These are phyloP conservation scores for Mongoloraphidia duomilia DNA, from an alignment of 2,888 invertebrate species.

Conservation along the genomic window DNA sequence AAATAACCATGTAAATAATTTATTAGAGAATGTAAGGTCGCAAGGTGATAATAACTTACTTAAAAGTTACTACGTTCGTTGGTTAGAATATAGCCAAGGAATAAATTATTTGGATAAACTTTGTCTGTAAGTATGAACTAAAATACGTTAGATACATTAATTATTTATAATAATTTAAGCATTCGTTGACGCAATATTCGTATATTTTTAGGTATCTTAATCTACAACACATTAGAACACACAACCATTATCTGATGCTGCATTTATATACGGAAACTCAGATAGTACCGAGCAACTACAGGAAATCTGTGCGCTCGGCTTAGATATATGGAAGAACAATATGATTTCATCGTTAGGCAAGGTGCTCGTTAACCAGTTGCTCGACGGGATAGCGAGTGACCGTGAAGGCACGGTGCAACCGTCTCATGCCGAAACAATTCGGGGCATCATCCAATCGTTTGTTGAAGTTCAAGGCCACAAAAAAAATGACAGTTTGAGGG, in stretches of 20 bases:
- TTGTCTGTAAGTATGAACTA: constrained; percentile 48
- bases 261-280: constrained; percentile 70
- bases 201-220: constrained; percentile 55
- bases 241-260: constrained; percentile 84
- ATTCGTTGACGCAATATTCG: constrained; percentile 2
- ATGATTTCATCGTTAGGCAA: constrained; percentile 67
- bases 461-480: constrained; percentile 30
- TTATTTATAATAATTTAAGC: neutral
- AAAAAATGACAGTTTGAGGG: neutral
- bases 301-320: constrained; percentile 78
- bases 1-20: constrained; percentile 69
- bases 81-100: constrained; percentile 85
- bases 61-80: constrained; percentile 70
- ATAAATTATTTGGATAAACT: constrained; percentile 78
- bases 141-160: neutral
- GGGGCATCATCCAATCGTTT: constrained; percentile 81
- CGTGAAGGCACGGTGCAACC: constrained; percentile 42
- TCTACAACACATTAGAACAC: constrained; percentile 86
- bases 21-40: constrained; percentile 51
- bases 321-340: constrained; percentile 69
- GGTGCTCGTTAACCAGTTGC: constrained; percentile 61
- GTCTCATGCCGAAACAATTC: constrained; percentile 48
- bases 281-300: constrained; percentile 55
- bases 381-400: constrained; percentile 71
- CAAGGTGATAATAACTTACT: constrained; percentile 53